Evolutionary conservation across 30 jellyfish, hydroid and myxozoan genomes (phyloP), one percentile per base, ranked within the genome.

Genomic region (Turritopsis dohrnii): DNA sequence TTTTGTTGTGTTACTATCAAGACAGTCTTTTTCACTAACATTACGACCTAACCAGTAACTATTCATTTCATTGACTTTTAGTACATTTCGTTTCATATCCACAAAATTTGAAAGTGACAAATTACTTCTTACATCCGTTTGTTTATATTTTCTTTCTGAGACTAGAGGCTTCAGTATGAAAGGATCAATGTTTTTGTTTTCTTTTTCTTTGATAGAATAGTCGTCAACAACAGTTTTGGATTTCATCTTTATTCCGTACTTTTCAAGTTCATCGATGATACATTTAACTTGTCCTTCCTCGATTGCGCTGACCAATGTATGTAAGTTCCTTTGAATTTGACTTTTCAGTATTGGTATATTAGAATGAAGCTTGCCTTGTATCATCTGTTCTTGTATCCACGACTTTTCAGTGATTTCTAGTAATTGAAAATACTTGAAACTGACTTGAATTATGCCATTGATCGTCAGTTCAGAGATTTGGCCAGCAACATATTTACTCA

Each of bases 221-320:
- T 69, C 77, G 17, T 69, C 77, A n/a, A 27, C 77, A 1, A 69
- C 28, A 69, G 77, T n/a, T 23, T 23, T n/a, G 16, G 30, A 69
- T 69, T 69, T 69, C 19, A 69, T 69, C 31, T 69, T 69, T n/a
- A 69, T 69, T n/a, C 77, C 77, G 17, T 9, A n/a, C 19, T 69
- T 9, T 69, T 69, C 77, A 23, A 69, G 30, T 27, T 69, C 77
- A 27, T 23, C 22, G 28, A n/a, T 23, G 9, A 69, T 27, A 23
- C 28, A 69, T 27, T n/a, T n/a, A n/a, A 8, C 22, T 1, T 69
- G 31, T 69, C 30, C 77, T n/a, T 69, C 30, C 19, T 16, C 28
- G 17, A 69, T 27, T 19, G 77, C 77, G 19, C 77, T 69, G 17
- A 69, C 28, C 77, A 69, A 1, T 69, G 30, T n/a, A 27, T 69